Evolutionary conservation across 1,140 invertebrate genomes (phyloP), one percentile per base, ranked within the genome.

Genomic region (Papilio polyxenes): DNA sequence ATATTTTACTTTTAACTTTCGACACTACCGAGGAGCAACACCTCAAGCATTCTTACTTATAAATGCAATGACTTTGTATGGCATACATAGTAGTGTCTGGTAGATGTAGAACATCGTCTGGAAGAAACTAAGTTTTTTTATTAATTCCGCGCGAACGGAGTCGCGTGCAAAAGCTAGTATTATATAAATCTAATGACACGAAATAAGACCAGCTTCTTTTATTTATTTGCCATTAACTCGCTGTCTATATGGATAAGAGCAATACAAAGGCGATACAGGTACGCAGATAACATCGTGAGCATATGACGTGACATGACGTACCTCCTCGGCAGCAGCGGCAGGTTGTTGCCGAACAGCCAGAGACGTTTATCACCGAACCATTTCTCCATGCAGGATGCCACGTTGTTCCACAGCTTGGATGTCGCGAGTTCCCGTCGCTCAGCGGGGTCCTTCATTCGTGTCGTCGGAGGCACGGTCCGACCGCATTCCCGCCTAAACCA

Each of bases 311-410:
- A 10, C 80, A 13, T 82, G 5, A 72, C 82, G 94, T 95, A 97
- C 97, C 97, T 97, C 94, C 97, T 96, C 82, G 97, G 97, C 86
- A 98, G 92, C 87, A 98, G 95, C 85, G 97, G 97, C 91, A 97
- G 95, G 92, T 97, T 97, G 95, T 97, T 97, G 90, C 97, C 97
- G 92, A 98, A 97, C 92, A 98, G 96, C 97, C 97, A 98, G 90
- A 98, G 95, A 95, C 97, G 97, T 93, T 97, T 97, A 95, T 97
- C 97, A 95, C 96, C 97, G 90, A 98, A 96, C 97, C 97, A 98
- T 97, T 97, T 97, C 96, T 98, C 97, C 97, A 98, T 98, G 94
- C 96, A 96, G 92, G 93, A 91, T 85, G 92, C 90, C 92, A 94
- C 92, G 90, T 93, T 93, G 89, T 92, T 91, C 89, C 90, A 92